Conservation (phyloP, 2,888 invertebrate species). For the Apodemia zela region DNA sequence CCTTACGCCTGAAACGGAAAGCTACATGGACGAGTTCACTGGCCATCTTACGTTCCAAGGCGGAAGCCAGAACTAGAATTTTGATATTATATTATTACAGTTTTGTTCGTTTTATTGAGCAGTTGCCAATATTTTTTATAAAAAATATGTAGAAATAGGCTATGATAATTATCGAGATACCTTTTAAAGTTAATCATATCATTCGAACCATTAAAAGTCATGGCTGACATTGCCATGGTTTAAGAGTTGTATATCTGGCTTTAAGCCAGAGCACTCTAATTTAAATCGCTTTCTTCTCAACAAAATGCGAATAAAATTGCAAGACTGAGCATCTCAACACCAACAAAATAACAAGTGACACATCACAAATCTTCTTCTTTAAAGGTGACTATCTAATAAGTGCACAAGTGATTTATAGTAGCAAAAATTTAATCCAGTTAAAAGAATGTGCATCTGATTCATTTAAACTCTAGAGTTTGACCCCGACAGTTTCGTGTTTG, state of each 20-base stretch:
- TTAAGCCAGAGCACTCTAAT: conserved; percentile 62
- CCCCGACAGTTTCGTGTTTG: conserved; percentile 24
- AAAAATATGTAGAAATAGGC: too few species aligned
- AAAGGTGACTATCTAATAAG: conserved; percentile 22
- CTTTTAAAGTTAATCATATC: conserved; percentile 40
- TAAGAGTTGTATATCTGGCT: conserved; percentile 56
- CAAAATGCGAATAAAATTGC: conserved; percentile 34
- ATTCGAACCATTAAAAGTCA: conserved; percentile 53
- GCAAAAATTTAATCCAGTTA: conserved; percentile 18
- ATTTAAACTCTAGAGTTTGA: conserved; percentile 13
- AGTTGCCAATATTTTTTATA: too few species aligned
- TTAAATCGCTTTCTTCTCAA: conserved; percentile 46
- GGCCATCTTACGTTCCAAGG: too few species aligned
- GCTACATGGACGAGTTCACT: too few species aligned
- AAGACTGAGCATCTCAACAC: conserved; percentile 33
- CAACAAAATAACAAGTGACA: conserved; percentile 20
- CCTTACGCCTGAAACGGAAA: too few species aligned
- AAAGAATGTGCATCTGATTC: conserved; percentile 19
- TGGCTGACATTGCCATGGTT: conserved; percentile 54
- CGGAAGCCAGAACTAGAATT: too few species aligned
- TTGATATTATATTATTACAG: too few species aligned
- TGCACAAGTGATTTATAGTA: conserved; percentile 19
- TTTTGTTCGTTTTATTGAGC: too few species aligned
- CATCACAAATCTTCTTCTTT: conserved; percentile 15
- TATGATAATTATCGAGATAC: too few species aligned